Base-by-base conservation (phyloP, 2,888 invertebrate genomes). In the Sminthurinus aureus region DNA sequence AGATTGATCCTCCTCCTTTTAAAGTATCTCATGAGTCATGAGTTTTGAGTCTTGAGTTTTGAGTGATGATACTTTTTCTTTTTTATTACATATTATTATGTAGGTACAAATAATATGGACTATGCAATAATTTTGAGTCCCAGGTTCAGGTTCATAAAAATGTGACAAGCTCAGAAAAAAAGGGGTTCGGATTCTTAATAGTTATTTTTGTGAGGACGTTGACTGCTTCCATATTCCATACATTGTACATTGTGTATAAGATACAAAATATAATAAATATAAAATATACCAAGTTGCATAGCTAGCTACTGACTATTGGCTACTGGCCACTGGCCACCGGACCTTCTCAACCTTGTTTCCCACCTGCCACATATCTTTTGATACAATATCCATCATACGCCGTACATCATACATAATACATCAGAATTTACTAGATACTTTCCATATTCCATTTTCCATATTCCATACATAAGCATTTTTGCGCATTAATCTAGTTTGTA, bases 271-370 rank as follows among this genome's bases (percentile, higher is more conserved):
- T 38, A 38, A 38, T 38, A 38, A 38, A 38, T 38, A 38, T 38
- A 38, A 38, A 38, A 38, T 38, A 38, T 38, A 38, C n/a, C n/a
- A n/a, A n/a, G n/a, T n/a, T n/a, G n/a, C n/a, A n/a, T n/a, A n/a
- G n/a, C n/a, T n/a, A n/a, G n/a, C n/a, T n/a, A n/a, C n/a, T n/a
- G n/a, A n/a, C n/a, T n/a, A n/a, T n/a, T n/a, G n/a, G n/a, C n/a
- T n/a, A n/a, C n/a, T n/a, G n/a, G n/a, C n/a, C n/a, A n/a, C n/a
- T n/a, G n/a, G n/a, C n/a, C n/a, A n/a, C 82, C 82, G 84, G 84
- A 84, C 84, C 84, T 84, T 82, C 84, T 84, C 84, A 84, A 84
- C 74, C 64, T 64, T 74, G 52, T 71, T 71, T 52, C 73, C 52
- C 52, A 52, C 20, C 67, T 71, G 24, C 71, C 71, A 71, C 26